These are phyloP conservation scores for Borostomias antarcticus DNA, from an alignment of 2,797 vertebrate genomes.

Conservation along the genomic window DNA sequence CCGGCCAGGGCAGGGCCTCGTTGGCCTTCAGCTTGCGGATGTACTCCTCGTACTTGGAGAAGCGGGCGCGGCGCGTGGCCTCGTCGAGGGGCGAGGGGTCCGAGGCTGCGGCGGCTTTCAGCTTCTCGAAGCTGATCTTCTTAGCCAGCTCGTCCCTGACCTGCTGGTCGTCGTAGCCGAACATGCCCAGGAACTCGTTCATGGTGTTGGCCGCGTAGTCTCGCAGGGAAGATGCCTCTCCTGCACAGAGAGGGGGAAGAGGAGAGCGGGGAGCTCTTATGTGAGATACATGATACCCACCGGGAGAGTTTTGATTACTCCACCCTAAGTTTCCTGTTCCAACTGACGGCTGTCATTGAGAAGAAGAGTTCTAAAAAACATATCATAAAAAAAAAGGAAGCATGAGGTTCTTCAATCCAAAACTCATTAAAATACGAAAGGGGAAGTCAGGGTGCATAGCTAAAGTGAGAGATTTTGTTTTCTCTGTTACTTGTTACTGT, in stretches of 20 bases:
- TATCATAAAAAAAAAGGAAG: slow-evolving; percentile 11
- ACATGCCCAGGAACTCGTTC: slow-evolving; percentile 98
- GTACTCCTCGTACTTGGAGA: slow-evolving; percentile 99
- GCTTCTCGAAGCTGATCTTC: slow-evolving; percentile 96
- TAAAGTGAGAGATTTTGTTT: not conserved
- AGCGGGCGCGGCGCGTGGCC: slow-evolving; percentile 88
- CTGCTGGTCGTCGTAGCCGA: slow-evolving; percentile 96
- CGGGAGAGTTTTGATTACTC: not conserved
- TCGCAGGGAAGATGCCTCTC: slow-evolving; percentile 89
- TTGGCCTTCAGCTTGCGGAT: slow-evolving; percentile 97
- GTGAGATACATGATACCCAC: not conserved
- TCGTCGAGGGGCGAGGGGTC: slow-evolving; percentile 86
- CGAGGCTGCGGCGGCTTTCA: slow-evolving; percentile 89
- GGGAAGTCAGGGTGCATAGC: slow-evolving; percentile 1
- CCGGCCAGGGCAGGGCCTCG: slow-evolving; percentile 90
- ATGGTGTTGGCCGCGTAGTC: slow-evolving; percentile 99
- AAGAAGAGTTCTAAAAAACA: slow-evolving; percentile 30
- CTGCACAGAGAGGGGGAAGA: slow-evolving; percentile 65
- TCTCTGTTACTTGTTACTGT: not conserved
- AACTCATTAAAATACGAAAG: not conserved
- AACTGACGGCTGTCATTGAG: slow-evolving; percentile 31
- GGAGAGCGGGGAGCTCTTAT: slow-evolving; percentile 30
- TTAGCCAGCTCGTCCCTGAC: slow-evolving; percentile 93
- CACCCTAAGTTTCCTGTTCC: slow-evolving; percentile 43
- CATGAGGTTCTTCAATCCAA: slow-evolving; percentile 8